Evolutionary conservation across 1,140 invertebrate genomes (phyloP).

Genomic region (Pomacea maculata): DNA sequence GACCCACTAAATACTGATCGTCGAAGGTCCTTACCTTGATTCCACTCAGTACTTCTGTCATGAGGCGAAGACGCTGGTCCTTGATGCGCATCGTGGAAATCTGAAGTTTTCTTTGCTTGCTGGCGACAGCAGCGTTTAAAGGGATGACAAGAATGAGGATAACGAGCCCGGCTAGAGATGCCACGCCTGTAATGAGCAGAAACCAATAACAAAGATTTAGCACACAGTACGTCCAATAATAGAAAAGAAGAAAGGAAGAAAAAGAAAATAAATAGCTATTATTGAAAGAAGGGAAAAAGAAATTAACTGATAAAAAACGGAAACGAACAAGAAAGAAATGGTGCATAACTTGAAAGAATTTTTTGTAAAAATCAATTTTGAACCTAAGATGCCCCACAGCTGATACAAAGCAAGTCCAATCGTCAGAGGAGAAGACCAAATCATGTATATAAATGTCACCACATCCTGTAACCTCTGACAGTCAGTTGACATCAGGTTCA

Average conservation of each 20-base stretch:
- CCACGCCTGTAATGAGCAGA: conserved; percentile 78
- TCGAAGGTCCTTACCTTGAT: conserved; percentile 68
- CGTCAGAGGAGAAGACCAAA: conserved; percentile 95
- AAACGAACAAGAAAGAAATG: too few relatives aligned
- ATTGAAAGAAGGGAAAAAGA: too few relatives aligned
- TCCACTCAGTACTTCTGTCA: conserved; percentile 66
- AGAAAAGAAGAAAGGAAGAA: too few relatives aligned
- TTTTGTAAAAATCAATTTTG: neutral
- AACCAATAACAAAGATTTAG: conserved; percentile 78
- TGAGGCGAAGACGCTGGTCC: conserved; percentile 69
- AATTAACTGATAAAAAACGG: too few relatives aligned
- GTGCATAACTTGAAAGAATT: neutral
- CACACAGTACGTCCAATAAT: too few relatives aligned
- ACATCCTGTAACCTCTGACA: conserved; percentile 59
- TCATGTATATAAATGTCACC: conserved; percentile 84
- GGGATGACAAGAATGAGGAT: conserved; percentile 65
- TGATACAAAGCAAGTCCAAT: conserved; percentile 88
- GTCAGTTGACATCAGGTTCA: conserved; percentile 70
- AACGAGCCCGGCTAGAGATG: conserved; percentile 59
- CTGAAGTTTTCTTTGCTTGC: conserved; percentile 73
- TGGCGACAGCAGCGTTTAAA: conserved; percentile 86
- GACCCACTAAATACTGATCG: too few relatives aligned
- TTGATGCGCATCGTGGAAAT: conserved; percentile 67
- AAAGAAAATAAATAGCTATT: too few relatives aligned
- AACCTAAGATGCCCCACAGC: conserved; percentile 79